Evolutionary conservation across 2,113 vertebrate species (phyloP).

Genomic region (Phoenicopterus ruber): DNA sequence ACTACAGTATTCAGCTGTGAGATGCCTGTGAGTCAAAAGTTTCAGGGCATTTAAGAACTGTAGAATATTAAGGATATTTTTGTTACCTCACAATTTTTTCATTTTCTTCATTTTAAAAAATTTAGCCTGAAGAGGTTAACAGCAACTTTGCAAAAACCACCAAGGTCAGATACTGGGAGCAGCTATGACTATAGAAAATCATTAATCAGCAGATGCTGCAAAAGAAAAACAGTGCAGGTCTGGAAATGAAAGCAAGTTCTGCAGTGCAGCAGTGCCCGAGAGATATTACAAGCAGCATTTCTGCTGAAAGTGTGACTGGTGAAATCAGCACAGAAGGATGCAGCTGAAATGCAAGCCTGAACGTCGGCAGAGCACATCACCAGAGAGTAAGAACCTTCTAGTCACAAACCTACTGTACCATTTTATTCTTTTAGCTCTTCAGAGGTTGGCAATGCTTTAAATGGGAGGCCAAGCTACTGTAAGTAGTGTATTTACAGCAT

Average conservation of each 20-base stretch:
- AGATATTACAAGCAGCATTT: neutral
- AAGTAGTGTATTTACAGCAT: neutral
- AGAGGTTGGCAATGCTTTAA: constrained; percentile 11
- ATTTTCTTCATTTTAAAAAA: neutral
- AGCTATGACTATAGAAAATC: neutral
- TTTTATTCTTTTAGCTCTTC: neutral
- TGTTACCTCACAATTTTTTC: neutral
- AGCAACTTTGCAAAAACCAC: neutral
- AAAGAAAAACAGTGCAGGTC: neutral
- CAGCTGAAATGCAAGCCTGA: neutral
- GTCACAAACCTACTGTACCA: neutral
- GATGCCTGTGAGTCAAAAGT: constrained; percentile 30
- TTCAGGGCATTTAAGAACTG: constrained; percentile 26
- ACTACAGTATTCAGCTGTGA: constrained; percentile 16
- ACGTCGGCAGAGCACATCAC: neutral
- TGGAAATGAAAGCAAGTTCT: constrained; percentile 38
- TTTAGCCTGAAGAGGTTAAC: neutral
- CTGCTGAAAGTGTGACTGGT: neutral
- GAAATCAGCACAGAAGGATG: neutral
- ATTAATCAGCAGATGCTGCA: constrained; percentile 50
- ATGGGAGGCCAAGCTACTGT: neutral
- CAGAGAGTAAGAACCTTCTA: neutral
- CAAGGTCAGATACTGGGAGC: constrained; percentile 20
- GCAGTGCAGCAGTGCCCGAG: constrained; percentile 46
- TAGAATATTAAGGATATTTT: neutral